Conservation (phyloP, 1,140 invertebrate species). For the Aphaenogaster floridana region DNA sequence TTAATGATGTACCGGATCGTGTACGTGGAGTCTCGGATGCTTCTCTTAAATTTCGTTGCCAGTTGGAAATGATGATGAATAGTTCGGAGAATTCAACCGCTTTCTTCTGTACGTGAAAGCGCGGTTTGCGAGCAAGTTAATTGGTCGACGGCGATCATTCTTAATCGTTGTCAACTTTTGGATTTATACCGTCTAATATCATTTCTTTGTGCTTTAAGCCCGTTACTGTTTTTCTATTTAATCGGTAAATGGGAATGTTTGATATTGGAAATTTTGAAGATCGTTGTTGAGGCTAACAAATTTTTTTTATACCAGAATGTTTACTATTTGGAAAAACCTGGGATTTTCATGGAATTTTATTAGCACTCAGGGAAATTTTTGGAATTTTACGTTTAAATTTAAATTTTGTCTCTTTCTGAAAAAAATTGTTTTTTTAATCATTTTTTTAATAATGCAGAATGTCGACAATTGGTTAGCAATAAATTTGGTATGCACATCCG, state of each 20-base stretch:
- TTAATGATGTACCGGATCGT: constrained; percentile 70
- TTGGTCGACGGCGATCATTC: constrained; percentile 43
- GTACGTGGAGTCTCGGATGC: constrained; percentile 37
- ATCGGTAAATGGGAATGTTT: background rate
- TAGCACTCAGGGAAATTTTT: too few relatives aligned
- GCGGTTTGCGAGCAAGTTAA: constrained; percentile 16
- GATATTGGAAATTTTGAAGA: background rate
- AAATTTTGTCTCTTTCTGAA: too few relatives aligned
- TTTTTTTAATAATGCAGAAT: too few relatives aligned
- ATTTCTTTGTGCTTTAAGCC: background rate
- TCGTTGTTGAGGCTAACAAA: background rate
- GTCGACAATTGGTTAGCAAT: too few relatives aligned
- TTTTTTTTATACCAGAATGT: background rate
- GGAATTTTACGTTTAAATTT: too few relatives aligned
- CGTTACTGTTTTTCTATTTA: background rate
- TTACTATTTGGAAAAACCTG: too few relatives aligned
- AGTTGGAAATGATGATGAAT: constrained; percentile 59
- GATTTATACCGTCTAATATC: constrained; percentile 37
- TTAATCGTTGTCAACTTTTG: constrained; percentile 56
- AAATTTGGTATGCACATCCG: too few relatives aligned
- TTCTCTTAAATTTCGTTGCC: constrained; percentile 71
- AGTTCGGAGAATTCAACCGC: constrained; percentile 42
- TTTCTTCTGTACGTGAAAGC: constrained; percentile 58
- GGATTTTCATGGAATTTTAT: too few relatives aligned
- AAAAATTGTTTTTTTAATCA: too few relatives aligned